phyloP scores from a whole-genome alignment of 2,797 vertebrate genomes.

The Galagoides demidoff region DNA sequence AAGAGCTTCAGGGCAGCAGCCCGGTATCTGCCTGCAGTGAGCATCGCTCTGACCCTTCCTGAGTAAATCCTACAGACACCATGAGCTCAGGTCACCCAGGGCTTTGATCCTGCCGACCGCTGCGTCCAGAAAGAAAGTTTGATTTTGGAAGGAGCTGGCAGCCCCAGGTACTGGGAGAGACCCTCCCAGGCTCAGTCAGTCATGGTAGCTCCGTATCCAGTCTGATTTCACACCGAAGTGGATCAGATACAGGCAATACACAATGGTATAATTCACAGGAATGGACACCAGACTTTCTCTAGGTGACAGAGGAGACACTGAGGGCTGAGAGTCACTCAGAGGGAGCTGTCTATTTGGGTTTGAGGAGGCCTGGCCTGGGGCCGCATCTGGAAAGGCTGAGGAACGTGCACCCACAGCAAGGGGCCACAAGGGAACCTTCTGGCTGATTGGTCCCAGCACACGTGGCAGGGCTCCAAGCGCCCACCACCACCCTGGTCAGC shows the following conservation, averaged over 20 bases:
- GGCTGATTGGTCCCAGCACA: constrained; percentile 78
- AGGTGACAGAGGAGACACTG: background rate
- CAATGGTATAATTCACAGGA: too few relatives aligned
- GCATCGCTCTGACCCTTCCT: background rate
- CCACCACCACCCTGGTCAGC: constrained; percentile 75
- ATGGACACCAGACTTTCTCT: too few relatives aligned
- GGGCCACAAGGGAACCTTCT: constrained; percentile 46
- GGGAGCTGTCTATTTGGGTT: background rate
- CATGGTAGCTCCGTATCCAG: background rate
- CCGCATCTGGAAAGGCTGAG: background rate
- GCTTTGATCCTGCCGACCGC: background rate
- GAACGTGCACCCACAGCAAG: too few relatives aligned
- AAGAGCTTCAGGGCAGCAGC: accelerated
- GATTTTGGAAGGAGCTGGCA: background rate
- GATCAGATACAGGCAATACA: background rate
- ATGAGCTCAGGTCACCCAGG: accelerated
- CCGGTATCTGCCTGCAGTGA: background rate
- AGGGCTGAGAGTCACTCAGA: background rate
- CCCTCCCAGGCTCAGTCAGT: background rate
- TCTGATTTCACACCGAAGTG: background rate
- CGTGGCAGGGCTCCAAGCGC: constrained; percentile 69
- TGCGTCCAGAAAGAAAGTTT: background rate
- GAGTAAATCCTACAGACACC: accelerated
- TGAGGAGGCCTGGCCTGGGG: background rate
- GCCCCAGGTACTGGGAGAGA: background rate